Conservation (phyloP, 2,113 vertebrate genomes). For the Aegithalos caudatus region DNA sequence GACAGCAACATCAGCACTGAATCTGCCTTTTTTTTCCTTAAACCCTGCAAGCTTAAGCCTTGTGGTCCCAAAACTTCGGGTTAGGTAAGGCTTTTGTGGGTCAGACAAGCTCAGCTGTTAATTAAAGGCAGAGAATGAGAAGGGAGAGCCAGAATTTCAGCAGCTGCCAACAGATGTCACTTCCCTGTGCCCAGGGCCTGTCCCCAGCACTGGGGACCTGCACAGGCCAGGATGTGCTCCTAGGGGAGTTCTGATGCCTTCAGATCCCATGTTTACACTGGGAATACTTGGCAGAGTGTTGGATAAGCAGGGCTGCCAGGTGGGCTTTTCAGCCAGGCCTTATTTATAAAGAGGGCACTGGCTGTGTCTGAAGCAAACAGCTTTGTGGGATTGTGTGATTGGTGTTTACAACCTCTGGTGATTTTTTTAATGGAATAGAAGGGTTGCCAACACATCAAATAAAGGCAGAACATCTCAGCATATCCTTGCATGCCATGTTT, state of each 20-base stretch:
- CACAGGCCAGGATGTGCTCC: not conserved
- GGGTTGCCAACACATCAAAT: not conserved
- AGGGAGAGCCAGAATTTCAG: not conserved
- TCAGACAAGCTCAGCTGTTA: not conserved
- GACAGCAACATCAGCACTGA: not conserved
- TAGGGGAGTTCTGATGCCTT: not conserved
- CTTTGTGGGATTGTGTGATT: not conserved
- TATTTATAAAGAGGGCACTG: not conserved
- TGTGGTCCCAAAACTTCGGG: not conserved
- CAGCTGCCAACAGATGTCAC: too few relatives aligned
- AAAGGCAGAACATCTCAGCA: not conserved
- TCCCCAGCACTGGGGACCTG: not conserved
- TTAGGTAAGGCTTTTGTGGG: not conserved
- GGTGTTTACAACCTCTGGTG: not conserved
- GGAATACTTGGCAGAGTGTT: not conserved
- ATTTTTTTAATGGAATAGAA: not conserved
- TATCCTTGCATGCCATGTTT: not conserved
- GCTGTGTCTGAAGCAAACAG: not conserved
- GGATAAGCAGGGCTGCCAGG: slow-evolving; percentile 28
- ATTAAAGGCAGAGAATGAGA: not conserved
- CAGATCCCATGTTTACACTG: not conserved
- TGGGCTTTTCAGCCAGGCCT: not conserved
- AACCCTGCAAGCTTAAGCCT: not conserved
- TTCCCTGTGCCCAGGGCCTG: not conserved
- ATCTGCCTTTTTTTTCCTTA: too few relatives aligned